Percentiles rank a stretch among this genome's conserved stretches.
phyloP scores from a whole-genome alignment of 2,888 invertebrate genomes.

The Thera britannica region DNA sequence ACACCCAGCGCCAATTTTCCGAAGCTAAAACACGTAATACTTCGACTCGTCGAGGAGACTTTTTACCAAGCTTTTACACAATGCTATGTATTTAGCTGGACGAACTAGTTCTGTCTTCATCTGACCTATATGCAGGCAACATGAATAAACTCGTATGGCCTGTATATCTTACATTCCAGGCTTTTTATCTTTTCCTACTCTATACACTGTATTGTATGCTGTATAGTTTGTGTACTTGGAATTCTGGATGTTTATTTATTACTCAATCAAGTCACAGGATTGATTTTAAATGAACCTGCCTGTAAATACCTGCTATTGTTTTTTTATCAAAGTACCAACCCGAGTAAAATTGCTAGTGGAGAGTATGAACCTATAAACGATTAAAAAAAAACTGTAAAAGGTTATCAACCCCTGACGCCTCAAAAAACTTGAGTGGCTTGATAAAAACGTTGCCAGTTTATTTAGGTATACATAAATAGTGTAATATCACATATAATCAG shows the following conservation, averaged over 20 bases:
- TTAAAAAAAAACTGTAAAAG: too few relatives aligned
- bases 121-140: constrained; percentile 15
- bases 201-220: too few relatives aligned
- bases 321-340: neutral
- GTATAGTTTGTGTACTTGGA: too few relatives aligned
- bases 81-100: neutral
- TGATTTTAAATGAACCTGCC: neutral
- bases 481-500: constrained; percentile 19
- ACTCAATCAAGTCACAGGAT: neutral
- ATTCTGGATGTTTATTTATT: too few relatives aligned
- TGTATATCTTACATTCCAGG: neutral
- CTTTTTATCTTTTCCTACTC: neutral
- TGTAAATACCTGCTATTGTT: neutral
- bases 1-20: constrained; percentile 10
- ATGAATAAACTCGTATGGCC: constrained; percentile 9
- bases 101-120: constrained; percentile 12
- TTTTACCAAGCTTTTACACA: neutral
- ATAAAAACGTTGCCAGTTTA: neutral
- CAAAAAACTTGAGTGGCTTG: neutral
- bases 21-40: neutral
- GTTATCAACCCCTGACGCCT: neutral
- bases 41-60: neutral
- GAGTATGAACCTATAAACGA: too few relatives aligned
- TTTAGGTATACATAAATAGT: constrained; percentile 1
- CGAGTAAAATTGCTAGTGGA: neutral